Evolutionary conservation across 2,113 vertebrate genomes (phyloP).

Genomic region (Zosterops hypoxanthus): DNA sequence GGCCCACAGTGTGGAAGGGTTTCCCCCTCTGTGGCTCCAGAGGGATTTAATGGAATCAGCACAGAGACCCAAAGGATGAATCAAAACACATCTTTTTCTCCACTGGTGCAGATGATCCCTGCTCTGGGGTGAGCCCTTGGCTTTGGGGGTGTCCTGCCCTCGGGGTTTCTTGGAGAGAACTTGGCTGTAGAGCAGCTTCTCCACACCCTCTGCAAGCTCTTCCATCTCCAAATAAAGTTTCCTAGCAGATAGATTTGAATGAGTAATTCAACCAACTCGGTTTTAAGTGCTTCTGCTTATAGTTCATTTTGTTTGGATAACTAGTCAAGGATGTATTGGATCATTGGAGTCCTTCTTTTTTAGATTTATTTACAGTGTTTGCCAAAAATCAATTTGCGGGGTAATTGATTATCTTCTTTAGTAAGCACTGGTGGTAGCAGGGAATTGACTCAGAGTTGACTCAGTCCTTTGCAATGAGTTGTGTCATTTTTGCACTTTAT

Average conservation of each 20-base stretch:
- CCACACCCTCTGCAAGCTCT: not conserved
- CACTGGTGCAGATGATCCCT: rapidly evolving
- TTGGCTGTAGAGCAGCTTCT: not conserved
- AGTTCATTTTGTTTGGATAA: conserved; percentile 58
- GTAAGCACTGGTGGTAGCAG: not conserved
- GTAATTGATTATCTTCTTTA: not conserved
- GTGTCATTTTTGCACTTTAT: not conserved
- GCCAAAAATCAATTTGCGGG: not conserved
- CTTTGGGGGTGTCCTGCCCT: not conserved
- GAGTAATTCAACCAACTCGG: not conserved
- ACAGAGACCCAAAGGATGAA: not conserved
- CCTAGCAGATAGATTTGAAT: not conserved
- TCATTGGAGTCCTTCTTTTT: not conserved
- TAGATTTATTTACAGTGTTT: conserved; percentile 5
- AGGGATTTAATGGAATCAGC: not conserved
- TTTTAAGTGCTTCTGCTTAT: conserved; percentile 24
- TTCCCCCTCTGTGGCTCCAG: not conserved
- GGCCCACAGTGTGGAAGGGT: not conserved
- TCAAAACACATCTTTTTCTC: not conserved
- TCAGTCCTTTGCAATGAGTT: conserved; percentile 5
- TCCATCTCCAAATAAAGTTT: conserved; percentile 65
- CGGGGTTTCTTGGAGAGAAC: not conserved
- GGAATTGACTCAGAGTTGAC: not conserved
- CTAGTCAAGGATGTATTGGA: conserved; percentile 14
- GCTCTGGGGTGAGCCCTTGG: not conserved